Evolutionary conservation across 2,888 invertebrate genomes (phyloP).

Genomic region (Epinotia ramella): DNA sequence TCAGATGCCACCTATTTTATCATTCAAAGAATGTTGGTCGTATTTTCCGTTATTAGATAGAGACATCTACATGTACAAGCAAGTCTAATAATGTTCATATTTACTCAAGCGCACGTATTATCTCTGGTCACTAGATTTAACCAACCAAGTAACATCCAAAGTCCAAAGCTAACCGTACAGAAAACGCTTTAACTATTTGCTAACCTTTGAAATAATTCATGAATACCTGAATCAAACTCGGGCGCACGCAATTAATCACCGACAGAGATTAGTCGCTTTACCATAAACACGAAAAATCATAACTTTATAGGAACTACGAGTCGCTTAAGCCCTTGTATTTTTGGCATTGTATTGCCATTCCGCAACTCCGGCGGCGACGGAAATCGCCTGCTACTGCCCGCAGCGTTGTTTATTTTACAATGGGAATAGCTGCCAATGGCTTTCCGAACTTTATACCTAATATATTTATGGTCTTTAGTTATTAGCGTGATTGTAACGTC

Average conservation of each 20-base stretch:
- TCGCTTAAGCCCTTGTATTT: neutral
- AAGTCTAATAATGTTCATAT: neutral
- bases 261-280: slow-evolving; percentile 18
- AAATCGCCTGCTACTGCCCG: slow-evolving; percentile 23
- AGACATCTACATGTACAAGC: neutral
- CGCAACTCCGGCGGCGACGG: slow-evolving; percentile 26
- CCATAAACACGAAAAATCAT: neutral
- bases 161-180: neutral
- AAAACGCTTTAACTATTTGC: slow-evolving; percentile 3
- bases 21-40: too few species aligned
- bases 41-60: neutral
- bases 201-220: slow-evolving; percentile 22
- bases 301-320: neutral
- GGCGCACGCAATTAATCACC: slow-evolving; percentile 28
- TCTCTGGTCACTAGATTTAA: too few species aligned
- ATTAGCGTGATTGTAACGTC: neutral
- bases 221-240: slow-evolving; percentile 33
- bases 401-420: slow-evolving; percentile 28
- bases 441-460: slow-evolving; percentile 1
- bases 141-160: neutral
- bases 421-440: neutral
- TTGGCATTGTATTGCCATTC: neutral
- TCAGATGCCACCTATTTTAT: too few species aligned
- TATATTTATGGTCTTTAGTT: neutral
- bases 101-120: too few species aligned